These are phyloP conservation scores for Phylloscopus whistleri DNA, from an alignment of 2,113 vertebrate genomes.

Conservation along the genomic window DNA sequence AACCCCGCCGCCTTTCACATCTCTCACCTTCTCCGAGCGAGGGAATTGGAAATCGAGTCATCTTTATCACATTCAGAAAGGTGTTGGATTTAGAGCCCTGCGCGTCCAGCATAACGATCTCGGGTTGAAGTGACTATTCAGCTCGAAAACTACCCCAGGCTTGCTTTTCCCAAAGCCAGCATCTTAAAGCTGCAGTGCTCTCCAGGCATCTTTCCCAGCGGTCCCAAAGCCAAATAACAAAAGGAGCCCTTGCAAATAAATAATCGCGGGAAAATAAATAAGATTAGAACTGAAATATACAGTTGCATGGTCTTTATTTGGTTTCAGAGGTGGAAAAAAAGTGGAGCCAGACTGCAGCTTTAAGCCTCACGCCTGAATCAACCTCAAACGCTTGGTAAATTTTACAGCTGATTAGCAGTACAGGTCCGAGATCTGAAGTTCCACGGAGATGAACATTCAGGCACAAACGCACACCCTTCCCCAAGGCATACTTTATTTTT, in stretches of 20 bases:
- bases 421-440: neutral
- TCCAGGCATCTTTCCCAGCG: slow-evolving; percentile 39
- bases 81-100: slow-evolving; percentile 15
- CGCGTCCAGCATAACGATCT: neutral
- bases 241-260: slow-evolving; percentile 64
- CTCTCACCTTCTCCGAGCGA: neutral
- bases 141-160: neutral
- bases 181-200: slow-evolving; percentile 62
- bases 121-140: neutral
- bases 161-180: neutral
- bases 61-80: slow-evolving; percentile 18
- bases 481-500: slow-evolving; percentile 46
- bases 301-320: slow-evolving; percentile 63
- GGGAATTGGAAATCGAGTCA: neutral
- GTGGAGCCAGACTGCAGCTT: slow-evolving; percentile 56
- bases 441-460: slow-evolving; percentile 6
- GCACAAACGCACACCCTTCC: slow-evolving; percentile 15
- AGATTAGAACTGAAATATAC: slow-evolving; percentile 39
- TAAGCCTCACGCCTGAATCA: slow-evolving; percentile 24
- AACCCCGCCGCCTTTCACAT: neutral
- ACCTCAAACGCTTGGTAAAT: neutral
- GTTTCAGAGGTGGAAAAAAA: slow-evolving; percentile 62
- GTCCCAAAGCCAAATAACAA: slow-evolving; percentile 48
- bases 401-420: slow-evolving; percentile 23
- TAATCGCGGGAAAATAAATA: slow-evolving; percentile 59